phyloP scores from a whole-genome alignment of 2,888 invertebrate species.

The Gryllus longicercus region DNA sequence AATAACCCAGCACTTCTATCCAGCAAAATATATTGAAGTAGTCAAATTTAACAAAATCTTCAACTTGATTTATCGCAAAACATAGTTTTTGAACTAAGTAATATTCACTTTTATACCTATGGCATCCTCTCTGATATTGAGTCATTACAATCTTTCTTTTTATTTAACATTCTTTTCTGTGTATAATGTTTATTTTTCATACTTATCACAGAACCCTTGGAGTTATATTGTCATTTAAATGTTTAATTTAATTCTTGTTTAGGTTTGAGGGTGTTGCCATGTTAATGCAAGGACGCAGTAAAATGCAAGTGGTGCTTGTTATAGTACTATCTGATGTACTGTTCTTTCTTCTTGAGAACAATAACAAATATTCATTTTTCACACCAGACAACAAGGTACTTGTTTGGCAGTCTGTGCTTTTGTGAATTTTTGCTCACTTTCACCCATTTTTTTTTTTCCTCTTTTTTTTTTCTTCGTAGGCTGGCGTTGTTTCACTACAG shows the following conservation, averaged over 20 bases:
- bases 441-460: background rate
- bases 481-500: conserved; percentile 88
- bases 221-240: background rate
- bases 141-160: too few species aligned
- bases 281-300: conserved; percentile 85
- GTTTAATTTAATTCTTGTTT: conserved; percentile 32
- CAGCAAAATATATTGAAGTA: too few species aligned
- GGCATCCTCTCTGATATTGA: too few species aligned
- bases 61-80: too few species aligned
- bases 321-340: conserved; percentile 88
- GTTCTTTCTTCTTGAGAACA: conserved; percentile 87
- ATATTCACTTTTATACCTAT: too few species aligned
- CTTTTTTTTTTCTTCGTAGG: conserved; percentile 52
- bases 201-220: too few species aligned
- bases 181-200: too few species aligned
- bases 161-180: too few species aligned
- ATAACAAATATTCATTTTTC: conserved; percentile 71
- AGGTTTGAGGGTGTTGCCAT: conserved; percentile 86
- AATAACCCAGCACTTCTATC: too few species aligned
- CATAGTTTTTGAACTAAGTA: too few species aligned
- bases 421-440: background rate
- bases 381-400: conserved; percentile 88
- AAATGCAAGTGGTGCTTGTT: conserved; percentile 82
- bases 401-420: background rate
- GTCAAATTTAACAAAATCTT: too few species aligned